phyloP scores from a whole-genome alignment of 2,113 vertebrate species.

The Gopherus evgoodei region DNA sequence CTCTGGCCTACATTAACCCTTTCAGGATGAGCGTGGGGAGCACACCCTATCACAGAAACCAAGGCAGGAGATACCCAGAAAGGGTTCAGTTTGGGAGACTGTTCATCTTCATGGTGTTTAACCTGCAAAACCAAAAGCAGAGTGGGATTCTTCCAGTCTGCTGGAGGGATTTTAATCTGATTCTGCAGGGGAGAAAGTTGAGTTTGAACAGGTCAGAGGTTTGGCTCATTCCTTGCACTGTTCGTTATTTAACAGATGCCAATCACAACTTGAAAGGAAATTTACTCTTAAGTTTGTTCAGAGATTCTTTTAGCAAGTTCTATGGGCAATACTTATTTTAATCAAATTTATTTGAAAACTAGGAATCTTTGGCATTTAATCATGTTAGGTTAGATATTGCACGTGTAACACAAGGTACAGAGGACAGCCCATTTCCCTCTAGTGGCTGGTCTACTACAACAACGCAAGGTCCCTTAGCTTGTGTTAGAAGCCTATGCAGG shows the following conservation, averaged over 20 bases:
- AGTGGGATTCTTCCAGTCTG: not conserved
- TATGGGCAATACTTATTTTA: not conserved
- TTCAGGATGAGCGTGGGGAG: no score
- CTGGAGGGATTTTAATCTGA: conserved; percentile 10
- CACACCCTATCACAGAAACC: not conserved
- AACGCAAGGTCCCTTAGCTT: not conserved
- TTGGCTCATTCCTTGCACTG: not conserved
- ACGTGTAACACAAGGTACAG: not conserved
- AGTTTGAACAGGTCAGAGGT: conserved; percentile 12
- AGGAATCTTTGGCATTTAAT: conserved; percentile 26
- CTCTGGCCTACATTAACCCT: not conserved
- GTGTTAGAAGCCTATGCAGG: no score
- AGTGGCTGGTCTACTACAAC: not conserved
- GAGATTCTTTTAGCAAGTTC: conserved; percentile 19
- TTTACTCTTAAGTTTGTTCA: conserved; percentile 7
- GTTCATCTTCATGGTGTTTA: conserved; percentile 16
- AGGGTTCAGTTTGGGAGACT: not conserved
- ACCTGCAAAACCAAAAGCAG: conserved; percentile 34
- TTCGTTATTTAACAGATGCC: conserved; percentile 18
- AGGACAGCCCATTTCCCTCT: not conserved
- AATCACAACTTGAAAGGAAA: conserved; percentile 25
- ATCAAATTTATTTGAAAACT: conserved; percentile 23
- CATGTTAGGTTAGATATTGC: conserved; percentile 4
- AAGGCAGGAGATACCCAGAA: not conserved
- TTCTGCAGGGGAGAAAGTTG: conserved; percentile 1